These are phyloP conservation scores for Palythoa heliodiscus DNA, from an alignment of 92 coral and sea anemone genomes.

Conservation along the genomic window DNA sequence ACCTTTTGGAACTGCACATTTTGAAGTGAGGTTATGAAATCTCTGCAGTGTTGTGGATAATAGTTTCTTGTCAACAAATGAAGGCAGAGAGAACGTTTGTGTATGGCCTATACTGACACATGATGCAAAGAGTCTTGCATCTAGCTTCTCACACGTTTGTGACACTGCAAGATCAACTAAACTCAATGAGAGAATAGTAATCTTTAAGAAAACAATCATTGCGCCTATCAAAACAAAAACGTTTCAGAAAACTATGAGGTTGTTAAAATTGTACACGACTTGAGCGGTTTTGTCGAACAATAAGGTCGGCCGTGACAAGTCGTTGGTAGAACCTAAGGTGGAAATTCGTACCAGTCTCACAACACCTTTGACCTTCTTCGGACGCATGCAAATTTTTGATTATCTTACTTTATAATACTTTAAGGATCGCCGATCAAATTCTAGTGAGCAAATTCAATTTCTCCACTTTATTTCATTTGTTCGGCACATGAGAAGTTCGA, in stretches of 20 bases:
- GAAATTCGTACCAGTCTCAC: neutral
- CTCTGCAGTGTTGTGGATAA: neutral
- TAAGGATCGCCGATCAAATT: no score
- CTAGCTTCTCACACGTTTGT: conserved; percentile 11
- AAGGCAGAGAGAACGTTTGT: conserved; percentile 17
- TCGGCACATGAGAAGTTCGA: no score
- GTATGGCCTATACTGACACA: conserved; percentile 21
- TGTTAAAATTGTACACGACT: neutral
- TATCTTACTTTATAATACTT: no score
- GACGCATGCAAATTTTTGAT: no score
- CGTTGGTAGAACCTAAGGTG: neutral
- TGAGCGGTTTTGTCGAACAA: no score
- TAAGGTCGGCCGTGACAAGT: no score
- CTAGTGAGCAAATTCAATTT: no score
- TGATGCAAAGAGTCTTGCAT: conserved; percentile 14
- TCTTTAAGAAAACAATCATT: neutral
- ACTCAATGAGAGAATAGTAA: neutral
- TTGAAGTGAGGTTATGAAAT: neutral
- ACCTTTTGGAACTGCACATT: neutral
- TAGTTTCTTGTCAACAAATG: neutral
- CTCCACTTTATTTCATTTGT: no score
- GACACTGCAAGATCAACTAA: neutral
- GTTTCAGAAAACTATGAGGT: neutral
- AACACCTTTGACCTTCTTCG: neutral
- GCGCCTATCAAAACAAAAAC: neutral